A percentile compares a stretch with the other conserved stretches of the same genome.
Conservation (phyloP, 2,113 vertebrate species). For the Corythornis madagascariensis region DNA sequence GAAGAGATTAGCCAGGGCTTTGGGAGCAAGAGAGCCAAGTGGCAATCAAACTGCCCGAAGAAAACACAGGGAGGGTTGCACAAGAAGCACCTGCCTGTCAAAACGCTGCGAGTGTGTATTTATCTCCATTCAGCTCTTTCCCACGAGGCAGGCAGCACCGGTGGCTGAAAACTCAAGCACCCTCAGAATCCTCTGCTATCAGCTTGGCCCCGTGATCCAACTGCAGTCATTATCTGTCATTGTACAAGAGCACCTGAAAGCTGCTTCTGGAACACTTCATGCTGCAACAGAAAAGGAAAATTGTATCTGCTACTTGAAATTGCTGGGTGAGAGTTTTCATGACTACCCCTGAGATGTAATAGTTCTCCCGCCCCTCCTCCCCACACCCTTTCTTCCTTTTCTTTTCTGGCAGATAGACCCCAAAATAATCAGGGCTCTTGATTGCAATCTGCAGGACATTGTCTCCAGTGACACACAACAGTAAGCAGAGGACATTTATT, state of each 20-base stretch:
- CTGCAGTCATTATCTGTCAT: background rate
- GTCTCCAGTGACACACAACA: background rate
- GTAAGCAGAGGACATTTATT: background rate
- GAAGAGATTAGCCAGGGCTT: constrained; percentile 47
- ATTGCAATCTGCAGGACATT: background rate
- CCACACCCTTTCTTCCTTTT: background rate
- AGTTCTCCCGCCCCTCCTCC: background rate
- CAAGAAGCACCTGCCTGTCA: background rate
- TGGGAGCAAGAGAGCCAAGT: constrained; percentile 47
- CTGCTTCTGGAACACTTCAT: background rate
- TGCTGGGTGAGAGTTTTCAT: background rate
- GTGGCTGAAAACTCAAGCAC: constrained; percentile 7
- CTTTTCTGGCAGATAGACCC: background rate
- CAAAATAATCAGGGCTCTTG: background rate
- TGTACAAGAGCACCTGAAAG: background rate
- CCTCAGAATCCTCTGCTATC: background rate
- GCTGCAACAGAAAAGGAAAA: background rate
- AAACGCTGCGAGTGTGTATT: background rate
- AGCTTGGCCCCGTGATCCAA: background rate
- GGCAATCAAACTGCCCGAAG: constrained; percentile 33
- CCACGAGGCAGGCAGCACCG: background rate
- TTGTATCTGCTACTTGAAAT: background rate
- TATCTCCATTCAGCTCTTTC: background rate
- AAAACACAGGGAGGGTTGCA: constrained; percentile 15
- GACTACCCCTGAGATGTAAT: background rate